Evolutionary conservation across 2,113 vertebrate genomes (phyloP).

Genomic region (Leptosomus discolor): DNA sequence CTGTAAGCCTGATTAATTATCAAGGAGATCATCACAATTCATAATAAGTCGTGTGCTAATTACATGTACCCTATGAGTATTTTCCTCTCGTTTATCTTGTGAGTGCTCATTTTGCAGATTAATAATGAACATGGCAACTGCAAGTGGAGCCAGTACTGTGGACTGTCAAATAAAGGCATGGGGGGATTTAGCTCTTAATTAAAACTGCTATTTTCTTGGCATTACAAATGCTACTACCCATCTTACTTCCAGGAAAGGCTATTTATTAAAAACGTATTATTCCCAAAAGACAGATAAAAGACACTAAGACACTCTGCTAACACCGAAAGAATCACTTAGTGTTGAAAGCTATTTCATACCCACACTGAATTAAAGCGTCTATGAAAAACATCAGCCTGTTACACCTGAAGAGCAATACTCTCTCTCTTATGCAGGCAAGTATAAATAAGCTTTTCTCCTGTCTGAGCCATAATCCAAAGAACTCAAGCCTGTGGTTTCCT

Average conservation of each 20-base stretch:
- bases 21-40: conserved; percentile 19
- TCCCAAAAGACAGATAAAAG: conserved; percentile 10
- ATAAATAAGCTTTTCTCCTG: neutral
- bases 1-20: conserved; percentile 32
- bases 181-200: conserved; percentile 43
- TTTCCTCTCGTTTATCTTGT: conserved; percentile 34
- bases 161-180: conserved; percentile 24
- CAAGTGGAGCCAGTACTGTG: neutral
- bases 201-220: conserved; percentile 14
- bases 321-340: neutral
- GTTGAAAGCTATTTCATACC: neutral
- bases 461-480: neutral
- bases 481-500: neutral
- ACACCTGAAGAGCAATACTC: neutral
- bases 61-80: conserved; percentile 1
- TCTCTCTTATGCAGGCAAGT: neutral
- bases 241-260: neutral
- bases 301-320: neutral
- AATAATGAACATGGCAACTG: conserved; percentile 37
- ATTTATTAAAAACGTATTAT: conserved; percentile 30
- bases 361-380: neutral
- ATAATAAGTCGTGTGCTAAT: conserved; percentile 37
- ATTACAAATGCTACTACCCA: neutral
- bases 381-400: neutral
- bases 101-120: conserved; percentile 31